phyloP scores from a whole-genome alignment of 2,888 invertebrate species.

The Yponomeuta malinellus region DNA sequence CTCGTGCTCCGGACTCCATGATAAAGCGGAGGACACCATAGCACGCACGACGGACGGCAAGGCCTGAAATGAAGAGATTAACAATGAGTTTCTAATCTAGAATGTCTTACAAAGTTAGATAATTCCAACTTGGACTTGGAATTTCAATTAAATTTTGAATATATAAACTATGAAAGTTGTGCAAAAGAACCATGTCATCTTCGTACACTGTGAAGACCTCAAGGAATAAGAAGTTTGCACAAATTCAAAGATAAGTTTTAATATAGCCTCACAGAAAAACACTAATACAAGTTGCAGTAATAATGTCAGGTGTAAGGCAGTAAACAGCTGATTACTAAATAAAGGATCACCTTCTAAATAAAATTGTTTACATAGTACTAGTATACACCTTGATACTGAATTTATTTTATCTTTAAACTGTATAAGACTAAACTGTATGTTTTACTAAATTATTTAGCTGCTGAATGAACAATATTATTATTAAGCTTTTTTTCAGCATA shows the following conservation, averaged over 20 bases:
- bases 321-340: neutral
- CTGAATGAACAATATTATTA: too few relatives aligned
- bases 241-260: constrained; percentile 25
- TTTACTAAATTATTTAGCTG: too few relatives aligned
- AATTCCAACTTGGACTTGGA: too few relatives aligned
- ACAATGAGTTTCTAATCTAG: too few relatives aligned
- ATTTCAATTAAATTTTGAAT: neutral
- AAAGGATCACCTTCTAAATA: neutral
- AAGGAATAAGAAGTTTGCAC: constrained; percentile 21
- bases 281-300: constrained; percentile 19
- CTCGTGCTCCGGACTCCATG: constrained; percentile 98
- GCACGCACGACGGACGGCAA: constrained; percentile 91
- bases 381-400: too few relatives aligned
- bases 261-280: constrained; percentile 33
- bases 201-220: constrained; percentile 25
- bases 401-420: too few relatives aligned
- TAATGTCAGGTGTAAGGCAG: constrained; percentile 27
- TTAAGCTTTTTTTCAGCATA: too few relatives aligned
- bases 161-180: neutral
- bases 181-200: constrained; percentile 20
- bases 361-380: neutral
- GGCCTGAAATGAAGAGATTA: constrained; percentile 45
- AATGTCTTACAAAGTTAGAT: too few relatives aligned
- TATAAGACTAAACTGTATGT: too few relatives aligned
- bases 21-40: constrained; percentile 99